Evolutionary conservation across 2,797 vertebrate genomes (phyloP).

Genomic region (Limosa lapponica): DNA sequence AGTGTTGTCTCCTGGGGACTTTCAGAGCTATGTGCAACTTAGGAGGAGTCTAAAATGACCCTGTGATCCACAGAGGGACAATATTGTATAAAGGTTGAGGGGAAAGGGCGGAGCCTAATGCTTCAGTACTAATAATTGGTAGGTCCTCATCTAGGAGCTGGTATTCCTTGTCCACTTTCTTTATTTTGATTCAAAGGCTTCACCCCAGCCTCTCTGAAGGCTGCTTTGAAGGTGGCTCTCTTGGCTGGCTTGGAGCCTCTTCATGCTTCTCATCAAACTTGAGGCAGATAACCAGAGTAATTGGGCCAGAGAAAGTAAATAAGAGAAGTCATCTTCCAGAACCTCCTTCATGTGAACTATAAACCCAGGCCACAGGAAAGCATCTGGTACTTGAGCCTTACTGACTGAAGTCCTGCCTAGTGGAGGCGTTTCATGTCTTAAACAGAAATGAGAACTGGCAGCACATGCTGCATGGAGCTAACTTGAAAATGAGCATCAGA

Average conservation of each 20-base stretch:
- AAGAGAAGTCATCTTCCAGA: not conserved
- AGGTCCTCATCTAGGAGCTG: not conserved
- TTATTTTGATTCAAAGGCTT: not conserved
- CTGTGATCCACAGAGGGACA: not conserved
- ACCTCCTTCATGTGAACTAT: not conserved
- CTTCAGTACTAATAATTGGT: not conserved
- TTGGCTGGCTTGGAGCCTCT: not conserved
- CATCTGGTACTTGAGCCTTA: not conserved
- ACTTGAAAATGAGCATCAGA: not conserved
- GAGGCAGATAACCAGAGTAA: not conserved
- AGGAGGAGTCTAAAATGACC: not conserved
- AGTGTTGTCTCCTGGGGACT: not conserved
- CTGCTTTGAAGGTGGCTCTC: not conserved
- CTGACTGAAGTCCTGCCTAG: not conserved
- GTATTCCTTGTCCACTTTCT: rapidly evolving
- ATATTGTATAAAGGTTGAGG: not conserved
- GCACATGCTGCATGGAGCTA: not conserved
- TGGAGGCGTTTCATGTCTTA: not conserved
- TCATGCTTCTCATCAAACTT: not conserved
- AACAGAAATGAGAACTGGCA: not conserved
- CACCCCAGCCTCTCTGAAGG: not conserved
- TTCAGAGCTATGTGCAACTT: not conserved
- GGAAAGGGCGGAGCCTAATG: not conserved
- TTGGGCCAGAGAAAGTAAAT: not conserved
- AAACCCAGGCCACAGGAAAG: not conserved